Evolutionary conservation across 2,888 invertebrate genomes (phyloP).

Genomic region (Epirrita christyi): DNA sequence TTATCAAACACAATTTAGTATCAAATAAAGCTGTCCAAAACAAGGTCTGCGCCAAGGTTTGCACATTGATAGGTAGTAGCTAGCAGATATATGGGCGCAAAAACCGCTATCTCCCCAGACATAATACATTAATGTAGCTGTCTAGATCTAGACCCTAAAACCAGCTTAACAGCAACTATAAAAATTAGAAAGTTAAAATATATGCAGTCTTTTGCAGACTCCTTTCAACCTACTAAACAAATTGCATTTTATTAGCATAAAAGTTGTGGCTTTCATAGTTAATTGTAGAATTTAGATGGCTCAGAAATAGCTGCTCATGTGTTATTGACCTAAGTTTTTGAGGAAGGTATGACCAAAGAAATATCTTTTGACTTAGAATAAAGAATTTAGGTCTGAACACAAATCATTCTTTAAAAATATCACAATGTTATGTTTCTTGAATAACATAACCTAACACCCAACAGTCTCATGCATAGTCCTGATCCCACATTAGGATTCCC

Average conservation of each 20-base stretch:
- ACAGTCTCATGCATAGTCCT: too few relatives aligned
- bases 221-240: conserved; percentile 78
- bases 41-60: conserved; percentile 32
- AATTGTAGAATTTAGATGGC: conserved; percentile 69
- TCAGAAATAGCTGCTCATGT: conserved; percentile 56
- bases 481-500: too few relatives aligned
- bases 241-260: conserved; percentile 81
- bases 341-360: conserved; percentile 29
- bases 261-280: conserved; percentile 73
- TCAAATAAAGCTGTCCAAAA: conserved; percentile 25
- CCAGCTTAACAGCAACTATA: conserved; percentile 70
- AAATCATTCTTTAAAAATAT: too few relatives aligned
- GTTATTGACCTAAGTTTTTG: conserved; percentile 61
- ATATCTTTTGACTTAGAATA: neutral
- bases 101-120: conserved; percentile 35
- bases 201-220: conserved; percentile 73
- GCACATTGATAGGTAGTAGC: conserved; percentile 10
- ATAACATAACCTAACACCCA: too few relatives aligned
- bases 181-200: conserved; percentile 80
- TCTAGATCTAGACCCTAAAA: conserved; percentile 73
- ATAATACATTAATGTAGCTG: conserved; percentile 49
- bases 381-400: too few relatives aligned
- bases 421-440: too few relatives aligned
- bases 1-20: conserved; percentile 27
- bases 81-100: conserved; percentile 14